Percentiles rank a stretch among this genome's conserved stretches.
Evolutionary conservation across 2,888 invertebrate species (phyloP).

Genomic region (Caenorhabditis wallacei): DNA sequence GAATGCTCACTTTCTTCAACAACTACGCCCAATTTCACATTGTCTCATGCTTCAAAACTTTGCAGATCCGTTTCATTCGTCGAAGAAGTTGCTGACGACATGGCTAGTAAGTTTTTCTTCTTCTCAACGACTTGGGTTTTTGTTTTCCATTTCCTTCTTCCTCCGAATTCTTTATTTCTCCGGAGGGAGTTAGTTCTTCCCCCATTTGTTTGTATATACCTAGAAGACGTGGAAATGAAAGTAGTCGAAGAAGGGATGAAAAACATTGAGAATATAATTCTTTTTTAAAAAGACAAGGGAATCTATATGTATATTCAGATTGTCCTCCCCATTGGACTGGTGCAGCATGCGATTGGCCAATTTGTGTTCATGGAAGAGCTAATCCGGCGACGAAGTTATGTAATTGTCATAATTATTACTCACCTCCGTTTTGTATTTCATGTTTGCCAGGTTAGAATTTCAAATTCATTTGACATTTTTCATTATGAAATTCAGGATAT

Average conservation of each 20-base stretch:
- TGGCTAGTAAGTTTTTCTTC: constrained; percentile 53
- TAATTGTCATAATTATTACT: constrained; percentile 58
- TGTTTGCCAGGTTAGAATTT: constrained; percentile 57
- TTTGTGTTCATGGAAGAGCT: constrained; percentile 63
- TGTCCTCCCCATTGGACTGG: constrained; percentile 68
- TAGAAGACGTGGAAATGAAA: constrained; percentile 31
- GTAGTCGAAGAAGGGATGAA: not conserved
- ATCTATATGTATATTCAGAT: constrained; percentile 36
- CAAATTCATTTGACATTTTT: not conserved
- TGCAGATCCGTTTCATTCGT: constrained; percentile 37
- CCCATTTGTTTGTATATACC: constrained; percentile 36
- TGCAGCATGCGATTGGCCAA: constrained; percentile 68
- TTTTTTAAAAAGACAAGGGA: not conserved
- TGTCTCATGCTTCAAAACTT: constrained; percentile 49
- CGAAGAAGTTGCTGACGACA: constrained; percentile 29
- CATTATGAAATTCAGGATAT: constrained; percentile 51
- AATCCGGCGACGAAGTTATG: constrained; percentile 63
- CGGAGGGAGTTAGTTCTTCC: constrained; percentile 26
- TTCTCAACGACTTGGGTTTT: not conserved
- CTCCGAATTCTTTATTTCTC: constrained; percentile 41
- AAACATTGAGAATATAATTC: constrained; percentile 31
- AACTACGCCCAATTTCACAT: constrained; percentile 61
- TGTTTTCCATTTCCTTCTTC: constrained; percentile 3
- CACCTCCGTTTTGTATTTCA: constrained; percentile 66
- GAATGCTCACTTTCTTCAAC: constrained; percentile 6